Evolutionary conservation across 1,140 invertebrate genomes (phyloP).

Genomic region (roundworm (Caenorhabditis elegans)): DNA sequence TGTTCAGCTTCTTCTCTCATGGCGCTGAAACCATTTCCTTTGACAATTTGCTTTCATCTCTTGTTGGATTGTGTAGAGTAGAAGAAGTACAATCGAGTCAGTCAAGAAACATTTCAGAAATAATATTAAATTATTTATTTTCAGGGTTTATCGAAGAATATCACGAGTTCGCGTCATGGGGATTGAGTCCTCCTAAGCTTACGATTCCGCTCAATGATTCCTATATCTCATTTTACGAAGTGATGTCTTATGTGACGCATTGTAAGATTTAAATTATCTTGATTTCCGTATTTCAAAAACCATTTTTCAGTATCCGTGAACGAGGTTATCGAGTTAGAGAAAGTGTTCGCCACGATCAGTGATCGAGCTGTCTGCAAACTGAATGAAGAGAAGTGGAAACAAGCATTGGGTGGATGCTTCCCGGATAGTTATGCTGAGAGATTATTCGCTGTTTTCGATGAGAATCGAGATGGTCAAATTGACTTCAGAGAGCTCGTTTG

Average conservation of each 20-base stretch:
- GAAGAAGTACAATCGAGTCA: constrained; percentile 38
- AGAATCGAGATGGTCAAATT: constrained; percentile 83
- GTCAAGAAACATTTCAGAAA: not conserved
- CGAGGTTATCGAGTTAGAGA: constrained; percentile 41
- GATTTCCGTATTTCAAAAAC: not conserved
- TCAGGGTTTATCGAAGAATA: constrained; percentile 41
- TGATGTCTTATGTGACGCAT: constrained; percentile 46
- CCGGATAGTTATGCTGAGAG: constrained; percentile 58
- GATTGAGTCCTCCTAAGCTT: constrained; percentile 22
- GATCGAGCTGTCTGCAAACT: constrained; percentile 36
- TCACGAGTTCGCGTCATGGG: constrained; percentile 42
- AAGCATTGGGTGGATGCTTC: constrained; percentile 13
- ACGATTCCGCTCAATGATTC: constrained; percentile 43
- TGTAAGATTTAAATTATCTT: constrained; percentile 25
- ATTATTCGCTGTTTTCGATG: constrained; percentile 82
- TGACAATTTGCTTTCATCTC: constrained; percentile 38
- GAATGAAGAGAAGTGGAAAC: constrained; percentile 21
- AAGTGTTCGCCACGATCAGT: constrained; percentile 42
- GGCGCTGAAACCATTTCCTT: constrained; percentile 26
- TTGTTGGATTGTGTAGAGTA: constrained; percentile 42
- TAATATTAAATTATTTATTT: not conserved
- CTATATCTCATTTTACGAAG: constrained; percentile 44
- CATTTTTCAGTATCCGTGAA: constrained; percentile 38
- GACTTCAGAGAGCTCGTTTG: constrained; percentile 90
- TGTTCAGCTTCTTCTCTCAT: constrained; percentile 34